Evolutionary conservation across 1,140 invertebrate genomes (phyloP).

Genomic region (Drosophila subpulchrella): DNA sequence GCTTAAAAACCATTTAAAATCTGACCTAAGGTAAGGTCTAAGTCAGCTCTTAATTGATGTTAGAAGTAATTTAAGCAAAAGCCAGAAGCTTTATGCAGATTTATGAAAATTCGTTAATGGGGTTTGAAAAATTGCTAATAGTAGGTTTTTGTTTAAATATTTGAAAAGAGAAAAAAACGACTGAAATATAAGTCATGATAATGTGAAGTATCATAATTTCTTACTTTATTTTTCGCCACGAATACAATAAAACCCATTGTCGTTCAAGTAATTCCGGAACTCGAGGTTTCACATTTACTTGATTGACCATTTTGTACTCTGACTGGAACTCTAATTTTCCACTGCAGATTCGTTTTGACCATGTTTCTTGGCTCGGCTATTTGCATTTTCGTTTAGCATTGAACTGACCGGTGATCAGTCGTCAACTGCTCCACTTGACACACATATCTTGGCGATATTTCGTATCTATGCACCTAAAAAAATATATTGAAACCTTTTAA

Average conservation of each 20-base stretch:
- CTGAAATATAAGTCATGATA: no score
- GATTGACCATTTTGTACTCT: constrained; percentile 9
- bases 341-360: constrained; percentile 25
- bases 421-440: constrained; percentile 46
- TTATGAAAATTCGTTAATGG: not conserved
- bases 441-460: constrained; percentile 6
- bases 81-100: not conserved
- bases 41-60: not conserved
- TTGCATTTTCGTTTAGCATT: constrained; percentile 47
- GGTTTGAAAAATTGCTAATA: no score
- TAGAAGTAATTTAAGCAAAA: not conserved
- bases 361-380: constrained; percentile 28
- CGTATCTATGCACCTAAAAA: not conserved
- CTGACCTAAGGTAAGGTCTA: not conserved
- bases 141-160: no score
- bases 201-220: not conserved
- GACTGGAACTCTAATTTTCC: not conserved
- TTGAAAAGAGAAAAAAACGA: no score
- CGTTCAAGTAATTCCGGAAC: constrained; percentile 11
- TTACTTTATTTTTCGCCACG: no score
- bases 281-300: constrained; percentile 9
- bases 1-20: not conserved
- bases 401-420: constrained; percentile 32
- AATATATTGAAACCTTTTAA: not conserved
- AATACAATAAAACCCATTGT: no score